A percentile compares a stretch with the other conserved stretches of the same genome.
These are phyloP conservation scores for Melanotaenia boesemani DNA, from an alignment of 2,797 vertebrate genomes.

Conservation along the genomic window DNA sequence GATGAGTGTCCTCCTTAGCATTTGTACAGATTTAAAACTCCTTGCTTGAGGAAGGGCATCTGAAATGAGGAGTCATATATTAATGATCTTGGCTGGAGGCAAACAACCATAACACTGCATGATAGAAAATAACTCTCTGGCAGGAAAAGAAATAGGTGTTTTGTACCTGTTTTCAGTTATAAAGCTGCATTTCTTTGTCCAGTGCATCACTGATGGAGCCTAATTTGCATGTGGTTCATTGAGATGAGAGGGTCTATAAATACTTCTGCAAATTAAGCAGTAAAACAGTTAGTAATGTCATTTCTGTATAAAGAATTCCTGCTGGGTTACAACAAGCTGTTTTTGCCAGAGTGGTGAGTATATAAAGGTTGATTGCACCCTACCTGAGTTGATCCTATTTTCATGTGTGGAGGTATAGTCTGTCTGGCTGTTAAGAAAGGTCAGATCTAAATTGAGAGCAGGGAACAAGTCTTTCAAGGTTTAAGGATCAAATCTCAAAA, in stretches of 20 bases:
- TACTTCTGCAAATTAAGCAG: conserved; percentile 63
- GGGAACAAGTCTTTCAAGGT: conserved; percentile 63
- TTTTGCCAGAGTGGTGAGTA: conserved; percentile 12
- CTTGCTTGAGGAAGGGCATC: conserved; percentile 68
- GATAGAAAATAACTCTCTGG: conserved; percentile 43
- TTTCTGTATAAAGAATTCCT: conserved; percentile 15
- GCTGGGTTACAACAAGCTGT: conserved; percentile 30
- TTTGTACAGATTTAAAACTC: conserved; percentile 65
- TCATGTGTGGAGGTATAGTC: conserved; percentile 43
- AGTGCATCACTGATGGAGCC: conserved; percentile 55
- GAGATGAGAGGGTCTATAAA: conserved; percentile 54
- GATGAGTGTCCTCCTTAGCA: conserved; percentile 64
- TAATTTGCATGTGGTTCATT: conserved; percentile 59
- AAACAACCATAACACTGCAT: conserved; percentile 42
- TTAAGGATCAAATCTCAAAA: conserved; percentile 73
- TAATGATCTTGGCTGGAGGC: conserved; percentile 59
- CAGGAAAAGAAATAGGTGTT: conserved; percentile 52
- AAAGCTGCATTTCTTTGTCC: neutral
- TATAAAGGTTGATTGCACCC: conserved; percentile 37
- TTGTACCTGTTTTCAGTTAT: conserved; percentile 64
- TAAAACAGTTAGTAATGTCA: conserved; percentile 54
- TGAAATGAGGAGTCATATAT: conserved; percentile 59
- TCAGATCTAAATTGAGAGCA: conserved; percentile 73
- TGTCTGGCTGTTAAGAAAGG: conserved; percentile 64
- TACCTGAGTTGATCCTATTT: conserved; percentile 51